phyloP scores from a whole-genome alignment of 1,140 invertebrate genomes.

The Macrotrachela quadricornifera region DNA sequence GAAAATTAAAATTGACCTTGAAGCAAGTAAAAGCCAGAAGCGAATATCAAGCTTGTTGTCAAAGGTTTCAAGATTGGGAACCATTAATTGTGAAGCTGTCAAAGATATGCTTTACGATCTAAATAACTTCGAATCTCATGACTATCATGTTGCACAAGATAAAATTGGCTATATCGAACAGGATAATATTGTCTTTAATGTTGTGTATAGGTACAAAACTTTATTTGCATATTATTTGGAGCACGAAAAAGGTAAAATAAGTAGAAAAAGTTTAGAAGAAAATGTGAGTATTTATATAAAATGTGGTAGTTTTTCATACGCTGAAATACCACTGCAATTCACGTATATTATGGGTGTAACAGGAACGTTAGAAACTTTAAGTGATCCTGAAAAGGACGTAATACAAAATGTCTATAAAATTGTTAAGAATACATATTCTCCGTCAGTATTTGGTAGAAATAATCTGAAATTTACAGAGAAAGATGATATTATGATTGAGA shows the following conservation, averaged over 20 bases:
- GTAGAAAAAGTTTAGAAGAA: background rate
- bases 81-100: background rate
- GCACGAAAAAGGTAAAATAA: background rate
- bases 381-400: background rate
- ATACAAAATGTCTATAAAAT: too few relatives aligned
- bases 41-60: background rate
- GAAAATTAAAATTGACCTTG: background rate
- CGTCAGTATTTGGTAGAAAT: background rate
- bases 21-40: background rate
- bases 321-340: background rate
- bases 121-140: background rate
- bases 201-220: background rate
- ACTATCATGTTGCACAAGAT: background rate
- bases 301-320: too few relatives aligned
- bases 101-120: background rate
- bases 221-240: background rate
- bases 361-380: background rate
- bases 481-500: background rate
- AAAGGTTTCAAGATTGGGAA: background rate
- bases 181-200: background rate
- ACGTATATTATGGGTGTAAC: background rate
- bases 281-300: background rate
- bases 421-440: too few relatives aligned
- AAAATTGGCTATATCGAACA: background rate
- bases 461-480: background rate